Base-by-base conservation (phyloP, 2,797 vertebrate species). In the Otolemur crassicaudatus region DNA sequence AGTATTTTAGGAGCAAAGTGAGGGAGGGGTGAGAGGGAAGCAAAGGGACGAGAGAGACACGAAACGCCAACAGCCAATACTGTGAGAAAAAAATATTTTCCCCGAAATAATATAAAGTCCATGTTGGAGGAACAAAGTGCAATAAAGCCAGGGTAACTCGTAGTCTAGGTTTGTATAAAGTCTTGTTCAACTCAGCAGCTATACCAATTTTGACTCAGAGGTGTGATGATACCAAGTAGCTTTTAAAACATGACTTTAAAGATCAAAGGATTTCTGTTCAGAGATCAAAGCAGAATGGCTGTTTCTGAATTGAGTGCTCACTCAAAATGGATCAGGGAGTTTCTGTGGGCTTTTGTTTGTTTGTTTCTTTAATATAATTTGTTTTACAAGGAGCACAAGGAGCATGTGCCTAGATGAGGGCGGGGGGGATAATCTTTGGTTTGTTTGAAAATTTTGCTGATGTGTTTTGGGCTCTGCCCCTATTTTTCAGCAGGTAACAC, bases 261-360 rank as follows among this genome's bases (percentile, higher is more conserved):
- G 63, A 76, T 53, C 77, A 69, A 94, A 94, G 40, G 86, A 87
- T 69, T 90, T 96, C 63, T 72, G 43, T 65, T 79, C 46, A 79
- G 80, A 72, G 6, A n/a, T 63, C 43, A 90, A 61, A 75, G 40
- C n/a, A 9, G 16, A 61, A 46, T 12, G 43, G 81, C 34, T 29
- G 25, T 13, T 86, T 86, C n/a, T 70, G 5, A 90, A 29, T 25
- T 49, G 34, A 86, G 25, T 7, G 25, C 40, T 92, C 67, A 60
- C 49, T 85, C 56, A 65, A 40, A 81, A 76, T 37, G 14, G 46
- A 43, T 0, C 34, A 16, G 69, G 69, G 17, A 34, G 14, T 9
- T 76, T 76, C 46, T 70, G 17, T 8, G 49, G 49, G 49, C 29
- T 19, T 83, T 69, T 8, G 16, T 67, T 90, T 58, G 17, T 34